Conservation (phyloP, 23 tunicate species). For the Ciona savignyi region DNA sequence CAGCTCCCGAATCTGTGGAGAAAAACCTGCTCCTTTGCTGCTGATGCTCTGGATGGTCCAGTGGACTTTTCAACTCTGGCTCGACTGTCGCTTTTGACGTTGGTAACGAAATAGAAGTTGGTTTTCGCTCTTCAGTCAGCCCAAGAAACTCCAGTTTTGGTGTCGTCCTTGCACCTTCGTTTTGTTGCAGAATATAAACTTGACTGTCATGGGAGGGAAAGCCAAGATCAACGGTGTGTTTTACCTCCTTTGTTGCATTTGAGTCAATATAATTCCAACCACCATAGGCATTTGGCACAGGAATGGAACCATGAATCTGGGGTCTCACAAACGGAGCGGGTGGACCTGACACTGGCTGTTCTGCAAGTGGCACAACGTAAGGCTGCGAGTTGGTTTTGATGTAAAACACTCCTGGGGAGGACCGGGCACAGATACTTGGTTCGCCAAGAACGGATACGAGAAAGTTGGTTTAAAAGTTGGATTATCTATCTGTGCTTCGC, state of each 20-base stretch:
- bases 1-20: conserved; percentile 30
- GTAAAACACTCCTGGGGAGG: not conserved
- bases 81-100: conserved; percentile 9
- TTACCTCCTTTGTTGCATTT: not conserved
- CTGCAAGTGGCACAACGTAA: not conserved
- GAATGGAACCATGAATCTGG: not conserved
- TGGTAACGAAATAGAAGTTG: not conserved
- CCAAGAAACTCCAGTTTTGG: conserved; percentile 6
- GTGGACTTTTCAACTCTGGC: conserved; percentile 61
- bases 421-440: not conserved
- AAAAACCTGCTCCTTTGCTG: conserved; percentile 43
- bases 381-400: not conserved
- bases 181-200: conserved; percentile 9
- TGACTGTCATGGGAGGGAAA: conserved; percentile 48
- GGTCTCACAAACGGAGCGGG: too few species aligned
- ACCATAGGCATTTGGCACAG: not conserved
- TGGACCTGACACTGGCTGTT: too few species aligned
- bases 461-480: not conserved
- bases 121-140: not conserved
- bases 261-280: conserved; percentile 33
- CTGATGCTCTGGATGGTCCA: conserved; percentile 60
- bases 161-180: conserved; percentile 4
- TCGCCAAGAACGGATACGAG: not conserved
- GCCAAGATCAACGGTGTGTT: conserved; percentile 15
- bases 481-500: not conserved